Conservation (phyloP, 2,797 vertebrate genomes). For the Lepus townsendii region DNA sequence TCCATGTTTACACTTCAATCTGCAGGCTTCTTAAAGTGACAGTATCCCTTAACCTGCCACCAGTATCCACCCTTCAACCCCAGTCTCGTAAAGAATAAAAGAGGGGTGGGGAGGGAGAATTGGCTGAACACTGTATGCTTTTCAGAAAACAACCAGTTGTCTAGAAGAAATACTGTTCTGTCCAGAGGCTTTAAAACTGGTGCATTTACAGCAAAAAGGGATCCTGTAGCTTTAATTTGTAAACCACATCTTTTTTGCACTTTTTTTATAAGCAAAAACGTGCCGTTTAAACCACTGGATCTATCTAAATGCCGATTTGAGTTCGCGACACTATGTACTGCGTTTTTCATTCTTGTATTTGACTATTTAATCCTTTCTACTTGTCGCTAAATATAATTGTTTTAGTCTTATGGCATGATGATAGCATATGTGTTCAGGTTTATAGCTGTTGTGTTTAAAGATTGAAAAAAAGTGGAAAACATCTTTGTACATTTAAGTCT, state of each 20-base stretch:
- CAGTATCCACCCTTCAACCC: constrained; percentile 80
- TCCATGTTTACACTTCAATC: constrained; percentile 99
- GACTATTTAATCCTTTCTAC: constrained; percentile 99
- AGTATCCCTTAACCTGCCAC: constrained; percentile 91
- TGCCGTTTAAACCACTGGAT: constrained; percentile 98
- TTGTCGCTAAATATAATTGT: constrained; percentile 99
- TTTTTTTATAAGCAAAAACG: constrained; percentile 94
- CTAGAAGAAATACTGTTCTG: constrained; percentile 71
- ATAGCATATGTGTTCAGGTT: constrained; percentile 99
- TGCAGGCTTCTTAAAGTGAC: constrained; percentile 99
- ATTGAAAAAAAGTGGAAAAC: constrained; percentile 96
- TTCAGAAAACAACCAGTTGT: constrained; percentile 72
- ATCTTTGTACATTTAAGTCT: constrained; percentile 99
- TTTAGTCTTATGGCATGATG: constrained; percentile 99
- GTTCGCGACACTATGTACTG: constrained; percentile 98
- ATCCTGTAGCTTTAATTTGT: constrained; percentile 99
- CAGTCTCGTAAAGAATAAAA: background rate
- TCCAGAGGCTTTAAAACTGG: constrained; percentile 85
- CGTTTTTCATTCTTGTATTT: constrained; percentile 99
- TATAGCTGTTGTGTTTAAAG: constrained; percentile 99
- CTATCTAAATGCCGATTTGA: constrained; percentile 98
- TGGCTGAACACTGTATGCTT: constrained; percentile 82
- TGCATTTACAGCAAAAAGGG: constrained; percentile 90
- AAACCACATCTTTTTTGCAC: constrained; percentile 97
- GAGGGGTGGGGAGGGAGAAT: constrained; percentile 46